Evolutionary conservation across 1,140 invertebrate species (phyloP), one percentile per base, ranked within the genome.

Genomic region (Epicauta chinensis): DNA sequence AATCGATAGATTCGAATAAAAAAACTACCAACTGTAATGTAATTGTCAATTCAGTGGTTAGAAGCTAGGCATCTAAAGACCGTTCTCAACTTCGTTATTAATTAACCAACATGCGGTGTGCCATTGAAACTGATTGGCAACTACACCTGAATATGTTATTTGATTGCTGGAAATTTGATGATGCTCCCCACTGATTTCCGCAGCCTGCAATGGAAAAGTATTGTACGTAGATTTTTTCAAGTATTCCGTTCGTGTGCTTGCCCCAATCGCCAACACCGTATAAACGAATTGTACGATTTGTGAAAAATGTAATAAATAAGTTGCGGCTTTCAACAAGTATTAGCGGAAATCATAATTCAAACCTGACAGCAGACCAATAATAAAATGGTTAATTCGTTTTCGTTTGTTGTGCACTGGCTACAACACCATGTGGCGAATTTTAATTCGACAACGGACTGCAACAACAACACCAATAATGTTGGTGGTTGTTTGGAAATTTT

Each of bases 331-430:
- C 51, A 53, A 53, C 51, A 53, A 51, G 51, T 53, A 53, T 53
- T 53, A 53, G 51, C 36, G 47, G 54, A 51, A 56, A 51, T 51
- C 43, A 56, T 56, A 56, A 56, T 34, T 56, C 46, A 48, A 29
- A 15, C 35, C 41, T 49, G 47, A 51, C 54, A 56, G 46, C 35
- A 29, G 23, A 23, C 34, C 37, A 51, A 42, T 51, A 56, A 56
- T 51, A 56, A 56, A 56, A 56, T 51, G 47, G 36, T 51, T 51
- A 56, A 51, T 56, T 56, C 48, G 54, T 56, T 56, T 56, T 45
- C 48, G 47, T 34, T 35, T 47, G 46, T 29, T 23, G 4, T 3
- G 23, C 23, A 44, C 49, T 17, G 9, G 14, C 4, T 23, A 23
- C 41, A 29, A 40, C 48, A 46, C 36, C 54, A 56, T 50, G 54